phyloP scores from a whole-genome alignment of 2,113 vertebrate species.

The Speoplatyrhinus poulsoni region DNA sequence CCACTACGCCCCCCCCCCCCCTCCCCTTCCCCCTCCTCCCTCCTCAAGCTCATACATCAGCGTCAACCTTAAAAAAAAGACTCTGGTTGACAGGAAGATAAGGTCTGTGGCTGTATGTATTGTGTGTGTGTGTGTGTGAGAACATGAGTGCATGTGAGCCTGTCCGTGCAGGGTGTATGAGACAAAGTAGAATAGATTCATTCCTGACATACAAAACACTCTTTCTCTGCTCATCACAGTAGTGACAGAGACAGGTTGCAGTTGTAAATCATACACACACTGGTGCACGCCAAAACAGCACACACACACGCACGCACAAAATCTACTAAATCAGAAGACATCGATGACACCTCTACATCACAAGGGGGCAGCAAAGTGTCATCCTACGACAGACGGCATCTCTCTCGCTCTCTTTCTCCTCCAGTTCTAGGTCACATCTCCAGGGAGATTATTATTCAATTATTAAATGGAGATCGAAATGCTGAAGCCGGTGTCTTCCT shows the following conservation, averaged over 20 bases:
- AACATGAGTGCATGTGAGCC: conserved; percentile 26
- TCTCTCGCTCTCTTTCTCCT: conserved; percentile 30
- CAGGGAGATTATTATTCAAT: conserved; percentile 84
- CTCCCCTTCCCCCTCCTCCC: conserved; percentile 27
- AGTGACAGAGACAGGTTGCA: conserved; percentile 64
- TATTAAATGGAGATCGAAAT: conserved; percentile 84
- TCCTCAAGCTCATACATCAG: conserved; percentile 73
- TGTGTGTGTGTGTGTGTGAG: conserved; percentile 36
- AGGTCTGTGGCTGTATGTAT: conserved; percentile 42
- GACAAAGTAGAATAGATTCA: conserved; percentile 65
- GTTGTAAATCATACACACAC: conserved; percentile 67
- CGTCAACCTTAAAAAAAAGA: conserved; percentile 66
- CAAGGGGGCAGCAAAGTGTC: conserved; percentile 75
- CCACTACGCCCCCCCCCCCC: conserved; percentile 34
- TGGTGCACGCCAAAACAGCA: conserved; percentile 18
- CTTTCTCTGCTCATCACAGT: conserved; percentile 55
- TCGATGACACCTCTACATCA: conserved; percentile 52
- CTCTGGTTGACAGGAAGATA: conserved; percentile 60
- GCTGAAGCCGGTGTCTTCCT: conserved; percentile 60
- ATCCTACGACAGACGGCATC: conserved; percentile 2
- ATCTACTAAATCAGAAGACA: neutral
- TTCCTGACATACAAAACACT: conserved; percentile 57
- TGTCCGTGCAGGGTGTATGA: conserved; percentile 38
- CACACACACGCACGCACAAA: conserved; percentile 7
- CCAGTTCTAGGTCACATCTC: conserved; percentile 81